Conservation (phyloP, 53 echinoderm and acorn worm species). For the Henricia sp. region DNA sequence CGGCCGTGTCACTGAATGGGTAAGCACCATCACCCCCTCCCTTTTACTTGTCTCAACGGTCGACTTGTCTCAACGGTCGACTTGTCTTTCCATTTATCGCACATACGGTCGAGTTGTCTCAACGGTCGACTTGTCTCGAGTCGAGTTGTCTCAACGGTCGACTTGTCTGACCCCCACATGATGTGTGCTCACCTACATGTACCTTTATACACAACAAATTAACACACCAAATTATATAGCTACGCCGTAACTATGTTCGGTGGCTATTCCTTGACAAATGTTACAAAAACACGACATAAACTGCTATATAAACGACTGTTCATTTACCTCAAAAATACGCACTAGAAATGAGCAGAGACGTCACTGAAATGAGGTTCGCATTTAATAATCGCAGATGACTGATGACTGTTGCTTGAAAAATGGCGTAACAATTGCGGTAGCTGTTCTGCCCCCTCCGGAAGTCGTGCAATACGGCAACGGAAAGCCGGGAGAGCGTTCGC, state of each 20-base stretch:
- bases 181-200: too few relatives aligned
- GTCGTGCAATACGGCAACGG: not conserved
- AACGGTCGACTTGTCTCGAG: too few relatives aligned
- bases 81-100: too few relatives aligned
- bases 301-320: not conserved
- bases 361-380: constrained; percentile 26
- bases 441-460: constrained; percentile 37
- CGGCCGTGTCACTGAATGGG: too few relatives aligned
- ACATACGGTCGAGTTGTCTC: too few relatives aligned
- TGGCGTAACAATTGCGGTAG: constrained; percentile 18
- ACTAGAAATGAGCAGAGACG: not conserved
- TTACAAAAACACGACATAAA: constrained; percentile 1
- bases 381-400: not conserved
- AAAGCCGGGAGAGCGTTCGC: constrained; percentile 30
- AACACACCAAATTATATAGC: not conserved
- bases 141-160: too few relatives aligned
- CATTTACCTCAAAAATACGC: constrained; percentile 1
- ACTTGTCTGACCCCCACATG: not conserved
- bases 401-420: constrained; percentile 62
- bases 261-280: not conserved
- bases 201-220: not conserved
- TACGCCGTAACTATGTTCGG: not conserved
- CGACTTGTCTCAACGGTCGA: too few relatives aligned
- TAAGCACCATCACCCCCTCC: too few relatives aligned
- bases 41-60: too few relatives aligned